Conservation (phyloP, 2,888 invertebrate genomes). For the Agonopterix arenella region DNA sequence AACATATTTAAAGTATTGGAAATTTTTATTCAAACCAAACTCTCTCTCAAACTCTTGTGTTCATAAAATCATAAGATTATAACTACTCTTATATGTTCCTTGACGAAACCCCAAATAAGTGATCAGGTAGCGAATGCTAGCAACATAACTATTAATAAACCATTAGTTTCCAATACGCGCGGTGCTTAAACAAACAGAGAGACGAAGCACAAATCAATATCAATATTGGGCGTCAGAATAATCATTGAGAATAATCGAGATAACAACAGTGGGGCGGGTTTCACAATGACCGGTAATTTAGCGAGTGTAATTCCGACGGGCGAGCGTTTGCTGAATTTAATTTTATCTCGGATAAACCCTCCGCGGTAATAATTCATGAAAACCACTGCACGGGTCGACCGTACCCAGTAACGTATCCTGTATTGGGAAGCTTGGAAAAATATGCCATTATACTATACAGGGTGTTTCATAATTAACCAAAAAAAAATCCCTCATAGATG, state of each 20-base stretch:
- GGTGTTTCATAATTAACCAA: no score
- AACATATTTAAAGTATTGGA: no score
- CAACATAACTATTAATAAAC: no score
- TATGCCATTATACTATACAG: constrained; percentile 4
- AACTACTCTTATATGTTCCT: no score
- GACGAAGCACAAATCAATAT: constrained; percentile 41
- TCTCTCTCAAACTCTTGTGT: no score
- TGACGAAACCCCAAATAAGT: no score
- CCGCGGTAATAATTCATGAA: constrained; percentile 48
- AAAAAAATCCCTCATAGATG: no score
- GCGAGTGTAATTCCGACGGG: constrained; percentile 44
- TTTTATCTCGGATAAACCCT: constrained; percentile 53
- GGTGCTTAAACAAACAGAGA: constrained; percentile 11
- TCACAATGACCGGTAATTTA: constrained; percentile 59
- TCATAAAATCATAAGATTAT: no score
- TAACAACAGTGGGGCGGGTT: constrained; percentile 36
- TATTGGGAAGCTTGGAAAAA: constrained; percentile 5
- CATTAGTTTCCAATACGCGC: neutral
- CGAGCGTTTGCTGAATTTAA: constrained; percentile 51
- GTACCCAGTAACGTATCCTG: constrained; percentile 8
- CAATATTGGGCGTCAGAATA: constrained; percentile 43
- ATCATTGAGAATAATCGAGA: constrained; percentile 41
- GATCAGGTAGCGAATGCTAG: no score
- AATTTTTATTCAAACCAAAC: no score
- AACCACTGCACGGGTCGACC: constrained; percentile 28